Evolutionary conservation across 2,113 vertebrate species (phyloP).

Genomic region (Rhombomys opimus): DNA sequence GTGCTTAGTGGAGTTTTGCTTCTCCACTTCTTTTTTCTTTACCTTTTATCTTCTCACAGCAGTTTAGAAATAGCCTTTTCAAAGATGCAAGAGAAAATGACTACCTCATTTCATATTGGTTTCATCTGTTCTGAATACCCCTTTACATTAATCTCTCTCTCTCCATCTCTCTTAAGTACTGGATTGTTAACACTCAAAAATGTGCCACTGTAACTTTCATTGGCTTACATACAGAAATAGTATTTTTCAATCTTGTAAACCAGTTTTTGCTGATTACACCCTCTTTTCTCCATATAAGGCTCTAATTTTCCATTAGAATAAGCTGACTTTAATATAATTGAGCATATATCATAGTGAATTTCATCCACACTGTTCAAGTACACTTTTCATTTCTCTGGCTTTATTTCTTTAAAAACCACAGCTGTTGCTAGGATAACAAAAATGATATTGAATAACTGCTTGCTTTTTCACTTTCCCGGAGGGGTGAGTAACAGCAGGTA

Average conservation of each 20-base stretch:
- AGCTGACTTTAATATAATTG: conserved; percentile 6
- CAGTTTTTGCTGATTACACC: neutral
- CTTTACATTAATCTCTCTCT: neutral
- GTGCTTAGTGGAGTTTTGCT: conserved; percentile 10
- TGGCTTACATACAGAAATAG: neutral
- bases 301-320: neutral
- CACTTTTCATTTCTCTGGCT: conserved; percentile 46
- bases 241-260: neutral
- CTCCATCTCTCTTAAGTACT: neutral
- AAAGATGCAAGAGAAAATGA: neutral
- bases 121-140: neutral
- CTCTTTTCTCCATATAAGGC: neutral
- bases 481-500: conserved; percentile 68
- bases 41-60: neutral
- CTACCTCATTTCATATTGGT: neutral
- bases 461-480: conserved; percentile 61
- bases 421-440: conserved; percentile 74
- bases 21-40: neutral
- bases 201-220: neutral
- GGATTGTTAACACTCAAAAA: neutral
- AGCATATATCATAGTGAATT: neutral
- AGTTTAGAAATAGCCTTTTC: conserved; percentile 15
- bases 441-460: conserved; percentile 65
- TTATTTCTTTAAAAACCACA: conserved; percentile 63
- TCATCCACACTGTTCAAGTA: neutral